phyloP scores from a whole-genome alignment of 2,797 vertebrate genomes.

The Graptemys geographica region DNA sequence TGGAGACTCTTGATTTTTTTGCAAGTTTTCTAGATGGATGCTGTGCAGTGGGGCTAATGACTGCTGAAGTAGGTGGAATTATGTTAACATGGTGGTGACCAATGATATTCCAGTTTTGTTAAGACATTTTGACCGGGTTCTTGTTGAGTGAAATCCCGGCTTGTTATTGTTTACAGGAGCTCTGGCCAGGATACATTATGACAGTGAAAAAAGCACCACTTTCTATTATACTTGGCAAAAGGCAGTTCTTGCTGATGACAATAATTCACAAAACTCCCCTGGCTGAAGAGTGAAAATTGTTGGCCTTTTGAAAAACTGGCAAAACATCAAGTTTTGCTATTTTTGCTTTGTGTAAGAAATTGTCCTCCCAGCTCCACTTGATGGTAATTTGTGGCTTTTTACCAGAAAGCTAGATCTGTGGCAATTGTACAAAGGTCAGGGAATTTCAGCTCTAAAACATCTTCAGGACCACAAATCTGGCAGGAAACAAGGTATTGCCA shows the following conservation, averaged over 20 bases:
- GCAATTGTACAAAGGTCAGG: constrained; percentile 58
- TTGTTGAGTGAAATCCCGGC: background rate
- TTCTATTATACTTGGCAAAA: constrained; percentile 54
- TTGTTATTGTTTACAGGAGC: constrained; percentile 41
- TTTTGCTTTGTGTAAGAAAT: constrained; percentile 65
- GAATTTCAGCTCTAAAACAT: constrained; percentile 52
- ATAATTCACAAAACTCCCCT: constrained; percentile 61
- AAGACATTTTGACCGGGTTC: background rate
- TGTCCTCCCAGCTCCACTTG: constrained; percentile 31
- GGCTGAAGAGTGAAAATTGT: constrained; percentile 50
- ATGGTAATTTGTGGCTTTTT: constrained; percentile 62
- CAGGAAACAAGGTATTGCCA: background rate
- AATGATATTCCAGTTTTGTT: background rate
- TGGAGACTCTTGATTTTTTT: constrained; percentile 3
- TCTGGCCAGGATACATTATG: background rate
- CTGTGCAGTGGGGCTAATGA: background rate
- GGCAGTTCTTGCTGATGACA: constrained; percentile 28
- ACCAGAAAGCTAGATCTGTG: constrained; percentile 66
- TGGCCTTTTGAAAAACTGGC: constrained; percentile 44
- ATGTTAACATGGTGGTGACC: constrained; percentile 1
- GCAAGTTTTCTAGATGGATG: background rate
- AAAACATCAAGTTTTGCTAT: constrained; percentile 54
- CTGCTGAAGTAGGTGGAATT: constrained; percentile 16
- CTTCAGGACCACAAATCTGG: constrained; percentile 45
- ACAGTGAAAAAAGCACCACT: constrained; percentile 37